Base-by-base conservation (phyloP, 1,140 invertebrate genomes). In the Maconellicoccus hirsutus region DNA sequence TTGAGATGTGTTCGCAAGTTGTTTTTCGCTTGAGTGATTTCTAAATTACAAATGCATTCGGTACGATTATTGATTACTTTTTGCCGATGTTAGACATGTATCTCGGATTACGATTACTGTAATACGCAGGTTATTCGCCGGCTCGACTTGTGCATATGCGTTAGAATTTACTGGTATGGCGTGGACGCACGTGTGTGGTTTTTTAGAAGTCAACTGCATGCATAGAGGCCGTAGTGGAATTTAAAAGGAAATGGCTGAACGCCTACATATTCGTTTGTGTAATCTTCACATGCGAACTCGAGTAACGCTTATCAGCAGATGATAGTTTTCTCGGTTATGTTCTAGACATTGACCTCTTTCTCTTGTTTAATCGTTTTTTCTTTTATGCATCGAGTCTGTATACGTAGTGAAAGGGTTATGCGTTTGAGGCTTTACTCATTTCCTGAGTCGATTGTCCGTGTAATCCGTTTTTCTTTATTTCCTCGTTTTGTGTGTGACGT, bases 191-290 rank as follows among this genome's bases (percentile, higher is more conserved):
- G 42, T 52, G 42, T 52, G 16, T 52, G 42, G 4, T 4, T 52
- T 52, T 52, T 52, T 52, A 16, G 6, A 8, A 16, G 6, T 52
- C 42, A 16, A 6, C 12, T 33, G 3, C 29, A 33, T 33, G 29
- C 29, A 33, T 3, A 52, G 42, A 52, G 42, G 2, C 42, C 10
- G 42, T 8, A 16, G 4, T 52, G 10, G 42, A 52, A 52, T 52
- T 16, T 19, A 52, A 52, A 19, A 52, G 42, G 42, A 52, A 52
- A 52, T 52, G 42, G n/a, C 42, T 52, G 42, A 16, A 52, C 42
- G 42, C 42, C 42, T 52, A 52, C 42, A 52, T 52, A 52, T 52
- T 52, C 42, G 42, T 52, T 52, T 52, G 42, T 52, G 42, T 52
- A 52, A 52, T 52, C 42, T 52, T 52, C 42, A 52, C 42, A 52